A percentile compares a stretch with the other conserved stretches of the same genome.
These are phyloP conservation scores for Caenorhabditis drosophilae DNA, from an alignment of 2,888 invertebrate species.

Conservation along the genomic window DNA sequence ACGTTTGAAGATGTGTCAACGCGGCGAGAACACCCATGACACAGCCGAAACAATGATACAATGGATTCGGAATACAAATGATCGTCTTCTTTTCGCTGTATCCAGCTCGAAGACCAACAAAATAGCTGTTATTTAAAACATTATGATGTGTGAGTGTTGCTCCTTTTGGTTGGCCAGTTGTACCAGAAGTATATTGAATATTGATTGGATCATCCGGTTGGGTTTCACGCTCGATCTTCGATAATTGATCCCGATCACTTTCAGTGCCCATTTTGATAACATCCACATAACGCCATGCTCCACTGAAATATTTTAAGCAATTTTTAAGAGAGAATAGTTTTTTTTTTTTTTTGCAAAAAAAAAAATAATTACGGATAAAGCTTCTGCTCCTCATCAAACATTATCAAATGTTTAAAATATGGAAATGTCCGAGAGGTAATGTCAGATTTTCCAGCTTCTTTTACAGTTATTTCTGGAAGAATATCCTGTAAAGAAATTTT, in stretches of 20 bases:
- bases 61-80: slow-evolving; percentile 67
- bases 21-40: slow-evolving; percentile 75
- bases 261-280: slow-evolving; percentile 70
- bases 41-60: slow-evolving; percentile 80
- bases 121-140: slow-evolving; percentile 80
- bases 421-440: slow-evolving; percentile 56
- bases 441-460: slow-evolving; percentile 55
- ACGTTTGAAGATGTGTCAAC: slow-evolving; percentile 72
- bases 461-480: slow-evolving; percentile 59
- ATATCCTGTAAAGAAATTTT: slow-evolving; percentile 56
- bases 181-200: slow-evolving; percentile 76
- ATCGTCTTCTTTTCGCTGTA: slow-evolving; percentile 65
- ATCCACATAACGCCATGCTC: slow-evolving; percentile 71
- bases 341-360: neutral
- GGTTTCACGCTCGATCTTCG: slow-evolving; percentile 71
- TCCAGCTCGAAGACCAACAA: slow-evolving; percentile 74
- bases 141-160: slow-evolving; percentile 76
- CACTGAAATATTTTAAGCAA: slow-evolving; percentile 67
- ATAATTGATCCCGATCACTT: slow-evolving; percentile 68
- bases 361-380: slow-evolving; percentile 52
- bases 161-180: slow-evolving; percentile 83
- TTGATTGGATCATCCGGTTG: slow-evolving; percentile 78
- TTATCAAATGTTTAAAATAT: slow-evolving; percentile 74
- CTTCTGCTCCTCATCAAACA: slow-evolving; percentile 70
- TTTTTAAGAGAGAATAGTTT: no score